A percentile compares a stretch with the other conserved stretches of the same genome.
Evolutionary conservation across 1,140 invertebrate genomes (phyloP).

Genomic region (Drosophila tropicalis): DNA sequence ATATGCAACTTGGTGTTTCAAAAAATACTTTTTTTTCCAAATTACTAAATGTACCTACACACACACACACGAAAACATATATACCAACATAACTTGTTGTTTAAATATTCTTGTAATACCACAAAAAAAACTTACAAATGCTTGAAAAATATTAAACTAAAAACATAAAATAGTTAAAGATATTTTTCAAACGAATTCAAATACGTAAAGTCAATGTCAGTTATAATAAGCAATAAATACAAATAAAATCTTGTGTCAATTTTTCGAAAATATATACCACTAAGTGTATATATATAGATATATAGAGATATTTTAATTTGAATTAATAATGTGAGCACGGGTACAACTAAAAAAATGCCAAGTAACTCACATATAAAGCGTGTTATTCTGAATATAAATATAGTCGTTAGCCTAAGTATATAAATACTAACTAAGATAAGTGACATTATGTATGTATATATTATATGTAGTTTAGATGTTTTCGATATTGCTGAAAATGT

Average conservation of each 20-base stretch:
- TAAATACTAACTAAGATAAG: neutral
- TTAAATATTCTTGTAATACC: neutral
- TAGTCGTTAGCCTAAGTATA: constrained; percentile 19
- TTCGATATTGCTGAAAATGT: constrained; percentile 23
- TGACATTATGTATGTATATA: neutral
- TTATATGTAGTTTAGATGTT: neutral
- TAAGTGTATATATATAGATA: too few relatives aligned
- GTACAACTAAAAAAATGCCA: constrained; percentile 27
- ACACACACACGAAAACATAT: neutral
- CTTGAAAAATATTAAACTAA: constrained; percentile 1
- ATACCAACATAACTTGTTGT: constrained; percentile 10
- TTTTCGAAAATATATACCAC: constrained; percentile 20
- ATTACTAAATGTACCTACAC: constrained; percentile 54
- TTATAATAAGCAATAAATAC: constrained; percentile 30
- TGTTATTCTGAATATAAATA: constrained; percentile 68
- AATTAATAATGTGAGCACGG: constrained; percentile 35
- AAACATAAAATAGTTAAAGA: neutral
- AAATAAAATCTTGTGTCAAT: constrained; percentile 58
- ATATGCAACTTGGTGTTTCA: constrained; percentile 56
- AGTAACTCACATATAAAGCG: constrained; percentile 57
- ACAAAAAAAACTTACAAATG: neutral
- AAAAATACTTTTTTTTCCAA: constrained; percentile 47
- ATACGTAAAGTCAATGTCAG: constrained; percentile 38
- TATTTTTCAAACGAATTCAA: constrained; percentile 1
- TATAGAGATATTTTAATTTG: constrained; percentile 18